Evolutionary conservation across 2,888 invertebrate genomes (phyloP), one percentile per base, ranked within the genome.

Genomic region (Gasteruption jaculator): DNA sequence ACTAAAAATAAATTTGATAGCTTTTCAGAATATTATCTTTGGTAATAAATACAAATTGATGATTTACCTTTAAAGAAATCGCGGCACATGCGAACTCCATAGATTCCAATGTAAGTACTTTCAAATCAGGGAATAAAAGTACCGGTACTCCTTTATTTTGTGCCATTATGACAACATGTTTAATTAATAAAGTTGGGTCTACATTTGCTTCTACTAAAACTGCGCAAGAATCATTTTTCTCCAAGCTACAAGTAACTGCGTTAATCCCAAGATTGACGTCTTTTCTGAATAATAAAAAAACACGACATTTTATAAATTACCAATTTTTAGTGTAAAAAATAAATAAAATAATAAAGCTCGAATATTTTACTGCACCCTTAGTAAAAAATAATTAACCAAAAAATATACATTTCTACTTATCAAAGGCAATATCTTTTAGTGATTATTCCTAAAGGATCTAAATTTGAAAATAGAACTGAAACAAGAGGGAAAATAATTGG

Each of bases 91-190:
- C 46, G 50, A 63, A 66, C 30, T 63, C 61, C 12, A 66, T 38
- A 12, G 51, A 53, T 27, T 57, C 50, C 11, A 58, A 41, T 3
- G 56, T 61, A n/a, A 56, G 14, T 18, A 34, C 46, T 43, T 68
- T 68, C 8, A 70, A 44, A 42, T 53, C 58, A n/a, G 64, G 51
- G 14, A 68, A 27, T 5, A 70, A 35, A 25, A 70, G 27, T 22
- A 63, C 45, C n/a, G 69, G 65, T 32, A 68, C 33, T 24, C 53
- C 48, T 38, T 63, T 63, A 43, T 57, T 54, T 10, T 54, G 51
- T 29, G 62, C 59, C 70, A 70, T 70, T 4, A 45, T 25, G 21
- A 68, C 45, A 30, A 71, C 46, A 36, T 70, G 69, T 38, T 63
- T 67, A 20, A 67, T 40, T 35, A 69, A 32, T 40, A 67, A 38